A percentile compares a stretch with the other conserved stretches of the same genome.
phyloP scores from a whole-genome alignment of 2,888 invertebrate genomes.

The Stratiomys singularior region DNA sequence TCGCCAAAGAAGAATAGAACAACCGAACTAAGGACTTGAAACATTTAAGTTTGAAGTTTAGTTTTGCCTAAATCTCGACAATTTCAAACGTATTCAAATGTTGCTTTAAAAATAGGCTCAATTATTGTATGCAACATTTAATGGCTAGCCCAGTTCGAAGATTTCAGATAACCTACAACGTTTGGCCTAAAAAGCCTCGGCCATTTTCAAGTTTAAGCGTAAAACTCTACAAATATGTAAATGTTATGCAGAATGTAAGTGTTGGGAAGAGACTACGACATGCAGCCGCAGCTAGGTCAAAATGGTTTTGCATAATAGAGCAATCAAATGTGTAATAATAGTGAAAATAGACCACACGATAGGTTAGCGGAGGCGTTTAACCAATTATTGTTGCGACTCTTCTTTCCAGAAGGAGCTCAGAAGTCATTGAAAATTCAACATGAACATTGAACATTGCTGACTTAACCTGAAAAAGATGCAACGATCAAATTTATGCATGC shows the following conservation, averaged over 20 bases:
- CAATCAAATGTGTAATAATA: slow-evolving; percentile 20
- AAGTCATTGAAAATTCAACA: no score
- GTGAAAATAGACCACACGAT: slow-evolving; percentile 38
- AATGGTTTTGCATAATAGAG: not conserved
- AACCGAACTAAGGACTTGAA: no score
- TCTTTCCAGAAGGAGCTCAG: not conserved
- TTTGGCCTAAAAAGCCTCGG: not conserved
- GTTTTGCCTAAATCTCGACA: no score
- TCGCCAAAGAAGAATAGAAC: no score
- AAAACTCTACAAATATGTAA: no score
- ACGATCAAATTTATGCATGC: no score
- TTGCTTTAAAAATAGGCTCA: no score
- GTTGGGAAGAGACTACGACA: not conserved
- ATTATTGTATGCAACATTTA: no score
- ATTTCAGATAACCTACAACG: slow-evolving; percentile 9
- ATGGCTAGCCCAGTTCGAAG: not conserved
- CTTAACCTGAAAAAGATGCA: no score
- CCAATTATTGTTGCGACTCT: slow-evolving; percentile 22
- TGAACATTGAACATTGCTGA: no score
- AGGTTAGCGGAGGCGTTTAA: slow-evolving; percentile 31
- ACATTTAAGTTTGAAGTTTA: no score
- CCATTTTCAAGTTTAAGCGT: not conserved
- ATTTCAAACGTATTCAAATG: no score
- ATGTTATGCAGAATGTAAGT: not conserved
- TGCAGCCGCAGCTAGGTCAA: not conserved